phyloP scores from a whole-genome alignment of 2,113 vertebrate genomes.

The Aspiorhynchus laticeps region DNA sequence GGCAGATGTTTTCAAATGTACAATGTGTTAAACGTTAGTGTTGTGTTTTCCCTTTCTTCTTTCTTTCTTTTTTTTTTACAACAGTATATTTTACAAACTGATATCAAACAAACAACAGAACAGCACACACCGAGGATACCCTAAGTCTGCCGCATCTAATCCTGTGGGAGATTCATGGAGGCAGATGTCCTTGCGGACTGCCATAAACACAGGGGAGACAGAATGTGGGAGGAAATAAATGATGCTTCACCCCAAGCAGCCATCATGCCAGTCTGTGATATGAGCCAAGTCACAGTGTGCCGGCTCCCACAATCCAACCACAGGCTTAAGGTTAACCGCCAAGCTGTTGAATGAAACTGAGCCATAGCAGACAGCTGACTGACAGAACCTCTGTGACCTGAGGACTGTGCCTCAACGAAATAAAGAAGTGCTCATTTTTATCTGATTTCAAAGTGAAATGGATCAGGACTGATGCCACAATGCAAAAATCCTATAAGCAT shows the following conservation, averaged over 20 bases:
- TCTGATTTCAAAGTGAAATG: background rate
- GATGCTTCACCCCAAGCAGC: background rate
- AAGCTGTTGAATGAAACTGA: conserved; percentile 29
- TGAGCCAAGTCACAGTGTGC: conserved; percentile 49
- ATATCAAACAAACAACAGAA: background rate
- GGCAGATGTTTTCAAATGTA: background rate
- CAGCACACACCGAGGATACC: background rate
- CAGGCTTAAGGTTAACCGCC: conserved; percentile 53
- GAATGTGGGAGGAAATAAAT: background rate
- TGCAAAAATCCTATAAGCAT: background rate
- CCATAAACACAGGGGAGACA: conserved; percentile 21
- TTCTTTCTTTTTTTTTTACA: background rate
- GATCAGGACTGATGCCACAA: background rate
- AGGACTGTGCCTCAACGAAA: background rate
- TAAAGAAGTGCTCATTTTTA: background rate
- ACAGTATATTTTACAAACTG: background rate
- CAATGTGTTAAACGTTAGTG: background rate
- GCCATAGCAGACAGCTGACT: background rate
- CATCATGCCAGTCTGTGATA: conserved; percentile 33
- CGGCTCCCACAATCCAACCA: conserved; percentile 40
- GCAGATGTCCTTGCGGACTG: background rate
- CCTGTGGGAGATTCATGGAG: background rate
- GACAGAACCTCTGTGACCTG: background rate
- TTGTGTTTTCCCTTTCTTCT: background rate
- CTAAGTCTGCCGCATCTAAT: background rate